Evolutionary conservation across 2,797 vertebrate species (phyloP).

Genomic region (Hippocampus kuda): DNA sequence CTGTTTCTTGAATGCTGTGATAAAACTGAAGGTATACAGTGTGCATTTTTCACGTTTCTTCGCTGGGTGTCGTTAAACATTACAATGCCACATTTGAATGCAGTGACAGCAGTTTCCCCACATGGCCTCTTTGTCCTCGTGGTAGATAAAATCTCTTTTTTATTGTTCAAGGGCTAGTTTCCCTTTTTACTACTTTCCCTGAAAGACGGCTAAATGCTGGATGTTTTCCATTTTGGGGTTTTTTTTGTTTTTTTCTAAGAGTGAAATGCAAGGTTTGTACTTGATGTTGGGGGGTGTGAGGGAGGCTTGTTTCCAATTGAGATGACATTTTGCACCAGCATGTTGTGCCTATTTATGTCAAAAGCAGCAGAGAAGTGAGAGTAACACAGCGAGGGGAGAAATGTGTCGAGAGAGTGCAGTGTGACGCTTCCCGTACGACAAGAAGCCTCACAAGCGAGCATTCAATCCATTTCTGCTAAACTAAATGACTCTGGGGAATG

Average conservation of each 20-base stretch:
- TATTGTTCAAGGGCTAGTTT: conserved; percentile 28
- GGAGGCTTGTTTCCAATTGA: conserved; percentile 20
- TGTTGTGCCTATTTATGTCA: conserved; percentile 29
- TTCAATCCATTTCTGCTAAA: background rate
- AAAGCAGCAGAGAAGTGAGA: conserved; percentile 48
- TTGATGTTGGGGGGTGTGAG: background rate
- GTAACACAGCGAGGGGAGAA: conserved; percentile 45
- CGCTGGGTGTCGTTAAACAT: background rate
- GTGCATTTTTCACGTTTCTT: conserved; percentile 5
- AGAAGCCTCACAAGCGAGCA: conserved; percentile 11
- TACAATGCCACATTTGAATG: conserved; percentile 12
- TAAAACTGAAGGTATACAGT: background rate
- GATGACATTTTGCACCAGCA: conserved; percentile 24
- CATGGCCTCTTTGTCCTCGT: conserved; percentile 42
- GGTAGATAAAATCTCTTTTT: conserved; percentile 45
- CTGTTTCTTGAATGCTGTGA: background rate
- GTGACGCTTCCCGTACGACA: conserved; percentile 31
- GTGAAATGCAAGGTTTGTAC: background rate
- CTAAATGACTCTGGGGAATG: background rate
- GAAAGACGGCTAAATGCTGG: conserved; percentile 27
- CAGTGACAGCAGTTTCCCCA: conserved; percentile 33
- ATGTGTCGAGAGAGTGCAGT: conserved; percentile 52
- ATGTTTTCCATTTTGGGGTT: conserved; percentile 5
- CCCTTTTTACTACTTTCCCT: conserved; percentile 25
- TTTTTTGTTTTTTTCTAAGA: background rate